These are phyloP conservation scores for Drosophila neotestacea DNA, from an alignment of 2,888 invertebrate species.

Conservation along the genomic window DNA sequence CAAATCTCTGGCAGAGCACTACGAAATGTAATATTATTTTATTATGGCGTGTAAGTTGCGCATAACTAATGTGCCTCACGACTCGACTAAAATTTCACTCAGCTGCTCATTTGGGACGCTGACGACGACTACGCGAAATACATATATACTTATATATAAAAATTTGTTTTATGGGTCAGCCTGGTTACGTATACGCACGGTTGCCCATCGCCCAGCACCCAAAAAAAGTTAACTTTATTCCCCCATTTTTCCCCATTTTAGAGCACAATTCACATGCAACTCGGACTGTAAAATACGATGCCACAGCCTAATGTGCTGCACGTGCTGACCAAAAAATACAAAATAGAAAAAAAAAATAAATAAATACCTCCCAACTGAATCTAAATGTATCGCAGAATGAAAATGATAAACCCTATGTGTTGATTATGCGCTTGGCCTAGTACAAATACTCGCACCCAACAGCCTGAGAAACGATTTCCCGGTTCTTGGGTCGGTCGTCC, in stretches of 20 bases:
- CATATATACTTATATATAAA: constrained; percentile 12
- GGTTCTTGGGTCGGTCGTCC: constrained; percentile 40
- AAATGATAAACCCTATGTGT: constrained; percentile 72
- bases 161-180: constrained; percentile 58
- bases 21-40: constrained; percentile 58
- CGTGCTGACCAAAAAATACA: constrained; percentile 55
- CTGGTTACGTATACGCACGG: constrained; percentile 69
- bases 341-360: constrained; percentile 22
- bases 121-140: constrained; percentile 30
- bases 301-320: constrained; percentile 69
- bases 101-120: constrained; percentile 50
- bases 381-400: constrained; percentile 56
- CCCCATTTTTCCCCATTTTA: constrained; percentile 9
- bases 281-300: constrained; percentile 51
- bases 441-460: constrained; percentile 50
- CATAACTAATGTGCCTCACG: constrained; percentile 58
- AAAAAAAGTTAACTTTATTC: constrained; percentile 44
- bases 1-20: constrained; percentile 36
- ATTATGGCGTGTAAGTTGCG: constrained; percentile 61
- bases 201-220: constrained; percentile 31
- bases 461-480: constrained; percentile 36
- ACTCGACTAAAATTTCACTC: constrained; percentile 61
- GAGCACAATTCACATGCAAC: constrained; percentile 35
- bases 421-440: constrained; percentile 65
- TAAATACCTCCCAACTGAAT: constrained; percentile 22